Conservation (phyloP, 2,888 invertebrate genomes). For the Drosophila neonasuta region DNA sequence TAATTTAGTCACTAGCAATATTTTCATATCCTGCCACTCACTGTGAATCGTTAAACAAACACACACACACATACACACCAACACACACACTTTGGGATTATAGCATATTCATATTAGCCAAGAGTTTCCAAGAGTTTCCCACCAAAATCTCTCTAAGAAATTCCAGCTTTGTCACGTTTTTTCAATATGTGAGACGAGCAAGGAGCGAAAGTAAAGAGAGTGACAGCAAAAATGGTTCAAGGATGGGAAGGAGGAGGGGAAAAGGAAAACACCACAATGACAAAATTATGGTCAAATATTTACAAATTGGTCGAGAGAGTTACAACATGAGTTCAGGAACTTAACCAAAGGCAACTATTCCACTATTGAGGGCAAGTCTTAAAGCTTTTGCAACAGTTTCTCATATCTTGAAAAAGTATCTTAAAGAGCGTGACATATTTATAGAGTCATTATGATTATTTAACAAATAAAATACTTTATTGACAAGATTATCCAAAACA, state of each 20-base stretch:
- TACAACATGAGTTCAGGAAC: not conserved
- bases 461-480: too few relatives aligned
- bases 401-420: not conserved
- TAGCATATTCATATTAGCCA: slow-evolving; percentile 8
- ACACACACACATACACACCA: not conserved
- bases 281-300: slow-evolving; percentile 3
- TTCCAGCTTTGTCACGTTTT: slow-evolving; percentile 13
- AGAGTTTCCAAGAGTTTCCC: not conserved
- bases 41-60: slow-evolving; percentile 3
- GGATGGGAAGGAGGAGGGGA: not conserved
- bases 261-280: not conserved
- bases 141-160: slow-evolving; percentile 1
- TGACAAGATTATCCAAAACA: too few relatives aligned
- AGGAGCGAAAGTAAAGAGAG: not conserved
- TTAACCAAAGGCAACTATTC: not conserved
- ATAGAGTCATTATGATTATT: too few relatives aligned
- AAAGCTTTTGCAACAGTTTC: not conserved
- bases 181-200: not conserved
- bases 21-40: slow-evolving; percentile 2
- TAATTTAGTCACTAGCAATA: slow-evolving; percentile 13
- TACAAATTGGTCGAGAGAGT: not conserved
- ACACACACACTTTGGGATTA: not conserved
- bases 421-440: too few relatives aligned
- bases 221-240: not conserved
- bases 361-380: not conserved